Evolutionary conservation across 2,113 vertebrate genomes (phyloP), one percentile per base, ranked within the genome.

Genomic region (Tylochromis polylepis): DNA sequence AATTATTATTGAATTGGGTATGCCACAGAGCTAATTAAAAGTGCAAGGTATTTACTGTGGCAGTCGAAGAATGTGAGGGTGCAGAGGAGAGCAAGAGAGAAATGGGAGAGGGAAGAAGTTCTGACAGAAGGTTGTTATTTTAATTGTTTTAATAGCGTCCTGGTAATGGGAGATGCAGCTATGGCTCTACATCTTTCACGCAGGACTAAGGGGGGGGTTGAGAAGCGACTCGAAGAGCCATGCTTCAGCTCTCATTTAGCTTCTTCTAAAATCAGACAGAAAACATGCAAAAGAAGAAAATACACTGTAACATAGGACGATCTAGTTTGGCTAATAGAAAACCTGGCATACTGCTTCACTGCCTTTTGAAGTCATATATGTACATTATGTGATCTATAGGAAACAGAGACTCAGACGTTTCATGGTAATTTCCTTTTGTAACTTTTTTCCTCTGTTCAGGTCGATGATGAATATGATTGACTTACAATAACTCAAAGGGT

Each of bases 1-100:
- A 95, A 95, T 94, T 91, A 94, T 95, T 95, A 94, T 94, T 95
- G 89, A 95, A 95, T 95, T 94, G 94, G 88, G 84, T 93, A 94
- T 81, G 88, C 83, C 78, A 90, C 56, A 4, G 83, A 94, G 90
- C 92, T 95, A 93, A 95, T 95, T 95, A 95, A 92, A 94, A 91
- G 89, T 93, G 86, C 58, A 83, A 86, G 75, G 88, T 86, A 90
- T 93, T 94, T 93, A 91, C 70, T 87, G 85, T 88, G 87, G 83
- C 80, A 81, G 85, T 36, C 62, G 31, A 62, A 85, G 84, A 87
- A 85, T 80, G 82, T 56, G 84, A 87, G 57, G 83, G 41, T 86
- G 85, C 62, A 78, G 56, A 86, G 36, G 24, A 38, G 82, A 60
- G 62, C 20, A 3, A 55, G 14, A 67, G 16, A 53, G 82, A n/a